Base-by-base conservation (phyloP, 2,797 vertebrate species). In the Epinephelus coioides region DNA sequence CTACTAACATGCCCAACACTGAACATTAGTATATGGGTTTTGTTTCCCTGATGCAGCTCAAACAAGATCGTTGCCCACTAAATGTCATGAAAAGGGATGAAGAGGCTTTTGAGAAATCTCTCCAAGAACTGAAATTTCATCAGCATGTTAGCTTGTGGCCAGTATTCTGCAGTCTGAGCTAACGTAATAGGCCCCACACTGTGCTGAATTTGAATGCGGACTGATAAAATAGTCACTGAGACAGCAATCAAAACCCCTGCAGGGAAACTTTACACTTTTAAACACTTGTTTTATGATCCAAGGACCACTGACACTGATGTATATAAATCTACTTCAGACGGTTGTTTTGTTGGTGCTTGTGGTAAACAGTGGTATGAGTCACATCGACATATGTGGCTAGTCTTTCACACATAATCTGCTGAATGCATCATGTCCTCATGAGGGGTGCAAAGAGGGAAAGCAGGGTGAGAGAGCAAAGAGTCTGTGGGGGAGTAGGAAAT, bases 401-500 rank as follows among this genome's bases (percentile, higher is more conserved):
- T 63, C 25, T 51, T 69, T 40, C 6, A 7, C 76, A 69, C 59
- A 60, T 69, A 69, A 51, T 78, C 23, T 56, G 69, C 53, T 49
- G 38, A 63, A 74, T 34, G 30, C 54, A 19, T 53, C 19, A 9
- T 1, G 59, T 76, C 18, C 23, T 65, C 30, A 55, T 17, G 27
- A 65, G 67, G 40, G 21, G 14, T 78, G 57, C 57, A 70, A 53
- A 63, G 55, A 57, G 57, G 69, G 57, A n/a, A 69, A 23, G 51
- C 3, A 50, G 61, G 55, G 23, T 49, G 13, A 76, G 50, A 59
- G 25, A 40, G 57, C 4, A 38, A 56, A 47, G 46, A 17, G 15
- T 62, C 63, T 74, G 57, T 76, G 70, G 77, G 70, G 82, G 61
- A 75, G 65, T 21, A 56, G 78, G 78, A 81, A 73, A 86, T 79